Percentiles rank a stretch among this genome's conserved stretches.
Conservation (phyloP, 2,797 vertebrate species). For the Rallus crepitans region DNA sequence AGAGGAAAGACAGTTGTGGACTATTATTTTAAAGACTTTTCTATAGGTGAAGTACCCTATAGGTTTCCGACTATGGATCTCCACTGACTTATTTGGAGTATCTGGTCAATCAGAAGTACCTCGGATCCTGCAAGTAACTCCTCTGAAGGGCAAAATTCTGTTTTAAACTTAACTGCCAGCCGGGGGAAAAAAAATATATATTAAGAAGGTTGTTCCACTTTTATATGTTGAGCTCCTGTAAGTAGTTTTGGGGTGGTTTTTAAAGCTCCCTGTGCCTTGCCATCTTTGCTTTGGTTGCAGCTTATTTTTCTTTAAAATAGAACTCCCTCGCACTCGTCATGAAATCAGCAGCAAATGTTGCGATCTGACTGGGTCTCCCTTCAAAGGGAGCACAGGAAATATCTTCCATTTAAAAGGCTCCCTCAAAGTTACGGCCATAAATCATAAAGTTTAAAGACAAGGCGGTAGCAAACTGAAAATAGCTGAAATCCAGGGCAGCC, state of each 20-base stretch:
- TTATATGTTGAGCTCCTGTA: not conserved
- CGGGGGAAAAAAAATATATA: too few species aligned
- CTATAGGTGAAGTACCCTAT: not conserved
- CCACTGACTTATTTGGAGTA: not conserved
- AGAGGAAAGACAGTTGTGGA: not conserved
- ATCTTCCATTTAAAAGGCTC: conserved; percentile 19
- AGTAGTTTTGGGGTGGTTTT: not conserved
- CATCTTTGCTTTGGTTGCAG: not conserved
- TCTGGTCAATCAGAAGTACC: not conserved
- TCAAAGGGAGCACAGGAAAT: conserved; percentile 59
- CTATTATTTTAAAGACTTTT: not conserved
- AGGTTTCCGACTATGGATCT: not conserved
- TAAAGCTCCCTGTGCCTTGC: not conserved
- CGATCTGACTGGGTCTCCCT: not conserved
- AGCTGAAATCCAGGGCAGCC: not conserved
- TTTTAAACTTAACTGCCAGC: not conserved
- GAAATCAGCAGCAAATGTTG: conserved; percentile 57
- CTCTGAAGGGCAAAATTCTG: not conserved
- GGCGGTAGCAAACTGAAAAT: not conserved
- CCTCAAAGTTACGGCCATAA: not conserved
- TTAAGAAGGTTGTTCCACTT: not conserved
- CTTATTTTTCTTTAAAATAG: conserved; percentile 4
- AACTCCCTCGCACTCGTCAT: not conserved
- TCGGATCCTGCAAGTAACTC: not conserved
- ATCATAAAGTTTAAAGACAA: conserved; percentile 34